Evolutionary conservation across 2,797 vertebrate genomes (phyloP).

Genomic region (Cichlasoma orientale): DNA sequence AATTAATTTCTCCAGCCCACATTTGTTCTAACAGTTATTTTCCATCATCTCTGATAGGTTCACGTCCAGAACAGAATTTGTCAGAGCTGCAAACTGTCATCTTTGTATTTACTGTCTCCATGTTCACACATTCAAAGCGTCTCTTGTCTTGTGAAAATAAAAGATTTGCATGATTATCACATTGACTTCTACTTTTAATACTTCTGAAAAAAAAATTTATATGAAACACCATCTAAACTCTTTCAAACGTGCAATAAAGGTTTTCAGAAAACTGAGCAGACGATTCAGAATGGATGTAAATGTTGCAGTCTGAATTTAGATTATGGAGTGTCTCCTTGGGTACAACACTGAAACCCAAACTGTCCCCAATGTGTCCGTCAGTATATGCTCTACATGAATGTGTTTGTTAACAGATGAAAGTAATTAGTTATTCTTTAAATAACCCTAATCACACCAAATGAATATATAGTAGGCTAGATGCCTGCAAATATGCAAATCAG

Average conservation of each 20-base stretch:
- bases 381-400: background rate
- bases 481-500: background rate
- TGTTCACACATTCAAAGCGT: background rate
- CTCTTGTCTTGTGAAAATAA: background rate
- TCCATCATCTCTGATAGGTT: conserved; percentile 22
- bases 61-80: background rate
- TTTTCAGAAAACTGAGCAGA: background rate
- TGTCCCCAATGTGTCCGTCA: background rate
- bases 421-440: background rate
- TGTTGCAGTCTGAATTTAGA: background rate
- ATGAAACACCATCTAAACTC: background rate
- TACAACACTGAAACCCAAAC: background rate
- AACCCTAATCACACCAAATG: background rate
- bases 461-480: background rate
- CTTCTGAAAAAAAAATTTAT: background rate
- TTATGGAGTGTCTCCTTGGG: background rate
- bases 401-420: background rate
- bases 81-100: conserved; percentile 25
- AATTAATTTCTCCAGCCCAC: background rate
- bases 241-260: background rate
- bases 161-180: background rate
- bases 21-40: conserved; percentile 18
- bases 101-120: background rate
- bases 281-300: background rate
- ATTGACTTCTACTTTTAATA: background rate